Percentiles rank a stretch among this genome's conserved stretches.
phyloP scores from a whole-genome alignment of 2,797 vertebrate species.

The Chromobotia macracanthus region DNA sequence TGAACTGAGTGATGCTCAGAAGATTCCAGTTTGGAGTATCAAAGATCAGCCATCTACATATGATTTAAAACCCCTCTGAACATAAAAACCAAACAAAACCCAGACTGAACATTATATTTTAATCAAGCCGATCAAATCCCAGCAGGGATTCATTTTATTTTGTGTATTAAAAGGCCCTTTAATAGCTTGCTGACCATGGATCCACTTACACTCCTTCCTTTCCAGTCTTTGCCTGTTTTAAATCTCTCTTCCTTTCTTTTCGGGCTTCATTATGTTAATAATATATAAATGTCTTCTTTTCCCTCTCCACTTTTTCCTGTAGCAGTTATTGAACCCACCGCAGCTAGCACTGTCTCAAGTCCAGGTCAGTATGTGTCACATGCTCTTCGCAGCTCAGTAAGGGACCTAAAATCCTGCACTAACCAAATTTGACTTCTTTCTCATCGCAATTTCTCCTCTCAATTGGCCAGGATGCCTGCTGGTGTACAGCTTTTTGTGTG shows the following conservation, averaged over 20 bases:
- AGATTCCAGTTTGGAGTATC: constrained; percentile 56
- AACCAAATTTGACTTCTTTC: constrained; percentile 68
- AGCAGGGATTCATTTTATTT: constrained; percentile 13
- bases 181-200: constrained; percentile 25
- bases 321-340: constrained; percentile 94
- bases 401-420: constrained; percentile 80
- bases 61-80: constrained; percentile 44
- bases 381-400: constrained; percentile 83
- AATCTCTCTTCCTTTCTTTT: constrained; percentile 76
- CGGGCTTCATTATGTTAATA: constrained; percentile 95
- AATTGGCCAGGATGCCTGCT: constrained; percentile 78
- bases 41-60: constrained; percentile 49
- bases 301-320: constrained; percentile 82
- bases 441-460: constrained; percentile 71
- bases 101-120: constrained; percentile 15
- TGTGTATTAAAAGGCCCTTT: constrained; percentile 5
- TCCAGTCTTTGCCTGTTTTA: constrained; percentile 72
- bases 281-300: constrained; percentile 95
- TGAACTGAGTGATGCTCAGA: constrained; percentile 56
- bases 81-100: constrained; percentile 39
- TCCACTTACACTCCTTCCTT: constrained; percentile 62
- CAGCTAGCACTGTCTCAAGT: constrained; percentile 97
- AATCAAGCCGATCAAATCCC: constrained; percentile 7
- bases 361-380: constrained; percentile 99
- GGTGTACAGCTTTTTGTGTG: constrained; percentile 74